These are phyloP conservation scores for Odontomyia ornata DNA, from an alignment of 2,888 invertebrate species.

Conservation along the genomic window DNA sequence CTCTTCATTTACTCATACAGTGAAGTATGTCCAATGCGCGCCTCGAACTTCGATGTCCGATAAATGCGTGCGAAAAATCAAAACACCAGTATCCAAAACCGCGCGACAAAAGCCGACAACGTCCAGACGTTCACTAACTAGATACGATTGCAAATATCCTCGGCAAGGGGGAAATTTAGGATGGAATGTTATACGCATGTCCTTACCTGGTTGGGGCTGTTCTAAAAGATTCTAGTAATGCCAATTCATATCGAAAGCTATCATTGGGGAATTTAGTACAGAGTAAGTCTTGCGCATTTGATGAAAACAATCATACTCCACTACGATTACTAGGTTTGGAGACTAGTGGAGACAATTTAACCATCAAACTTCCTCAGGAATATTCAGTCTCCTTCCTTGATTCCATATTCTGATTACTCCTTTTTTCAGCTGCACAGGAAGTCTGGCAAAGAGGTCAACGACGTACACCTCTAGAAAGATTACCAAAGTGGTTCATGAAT, in stretches of 20 bases:
- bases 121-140: constrained; percentile 37
- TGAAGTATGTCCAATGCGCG: neutral
- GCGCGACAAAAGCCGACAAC: constrained; percentile 38
- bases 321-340: neutral
- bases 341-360: neutral
- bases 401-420: no score
- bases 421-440: no score
- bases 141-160: neutral
- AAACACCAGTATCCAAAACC: neutral
- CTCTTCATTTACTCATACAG: neutral
- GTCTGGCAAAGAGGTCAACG: no score
- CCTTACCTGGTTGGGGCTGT: neutral
- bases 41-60: neutral
- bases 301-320: no score
- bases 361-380: no score
- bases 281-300: no score
- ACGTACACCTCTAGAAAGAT: no score
- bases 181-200: neutral
- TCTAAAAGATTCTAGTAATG: neutral
- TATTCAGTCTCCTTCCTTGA: no score
- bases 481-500: no score
- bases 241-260: neutral
- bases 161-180: neutral
- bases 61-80: neutral
- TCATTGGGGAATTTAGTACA: no score